Evolutionary conservation across 2,797 vertebrate species (phyloP), one percentile per base, ranked within the genome.

Genomic region (Channa striata): DNA sequence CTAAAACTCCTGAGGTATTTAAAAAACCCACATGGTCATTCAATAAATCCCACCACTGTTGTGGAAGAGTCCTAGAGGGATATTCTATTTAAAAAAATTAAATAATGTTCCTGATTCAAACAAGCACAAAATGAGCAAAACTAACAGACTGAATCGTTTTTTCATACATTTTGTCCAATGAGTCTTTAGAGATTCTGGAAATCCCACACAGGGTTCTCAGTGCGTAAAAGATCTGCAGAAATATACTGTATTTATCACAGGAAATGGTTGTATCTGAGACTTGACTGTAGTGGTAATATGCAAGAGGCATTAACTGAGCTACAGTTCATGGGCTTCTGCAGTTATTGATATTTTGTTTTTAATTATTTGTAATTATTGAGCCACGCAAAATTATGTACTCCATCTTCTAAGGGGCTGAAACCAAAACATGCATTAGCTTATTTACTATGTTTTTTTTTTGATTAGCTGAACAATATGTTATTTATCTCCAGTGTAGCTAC

Each of bases 401-500:
- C 25, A 8, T 10, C 66, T 25, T 51, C 25, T 46, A 14, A 62
- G 7, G 30, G 21, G 40, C 16, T 6, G 20, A 49, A 63, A 78
- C 4, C 0, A 23, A 60, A 71, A 48, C 11, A 11, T 25, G 40
- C 8, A 4, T 37, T 1, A 12, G 42, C 17, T 17, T 20, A 21
- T 63, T 53, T 7, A 34, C 40, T 12, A 23, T n/a, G n/a, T 19
- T 11, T 20, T 20, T 37, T 47, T 19, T 63, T 76, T 58, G 30
- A 48, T 40, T 11, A 44, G 50, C 30, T 68, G 9, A 43, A 51
- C 17, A 13, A 11, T 21, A n/a, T 46, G 37, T 46, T 23, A 11
- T 48, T 53, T 33, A 60, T 34, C 59, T 54, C 59, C 72, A 66
- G 37, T 63, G 46, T 19, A 71, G 59, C 44, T 64, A 51, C 61